Base-by-base conservation (phyloP, 1,140 invertebrate genomes). In the Hypothenemus hampei region DNA sequence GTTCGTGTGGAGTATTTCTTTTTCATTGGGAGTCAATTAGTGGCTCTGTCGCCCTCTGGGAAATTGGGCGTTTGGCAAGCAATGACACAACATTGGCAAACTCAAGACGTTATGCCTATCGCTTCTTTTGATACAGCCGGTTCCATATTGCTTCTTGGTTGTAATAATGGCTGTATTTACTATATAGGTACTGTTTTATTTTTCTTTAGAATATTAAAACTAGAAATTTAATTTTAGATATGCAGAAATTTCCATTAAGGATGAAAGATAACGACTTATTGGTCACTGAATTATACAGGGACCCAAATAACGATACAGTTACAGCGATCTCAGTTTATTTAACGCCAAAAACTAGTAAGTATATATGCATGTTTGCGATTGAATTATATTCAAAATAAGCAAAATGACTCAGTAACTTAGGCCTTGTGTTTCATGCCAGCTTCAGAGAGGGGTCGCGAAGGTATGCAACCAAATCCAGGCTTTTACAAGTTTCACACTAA, bases 211-310 rank as follows among this genome's bases (percentile, higher is more conserved):
- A 8, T 48, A 20, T 1, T 26, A 21, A 22, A 10, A 8, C 16
- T 3, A 2, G 18, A 37, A 55, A 39, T 50, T 60, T 62, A 62
- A 39, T 51, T 70, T 60, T 64, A 91, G 95, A 99, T 75, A 99
- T 99, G 96, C 94, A 98, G 72, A 99, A 98, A 71, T 98, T 99
- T 76, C 96, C 96, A 2, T 72, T 98, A 6, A 77, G 95, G 49
- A 98, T 98, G 94, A 98, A 98, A 72, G 96, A 98, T 69, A 98
- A 98, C 73, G 96, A 98, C 79, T 76, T 99, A 3, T 73, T 99
- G 15, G 93, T 98, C 0, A 98, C 95, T 15, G 93, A 98, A 74
- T 73, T 99, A 2, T 99, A 98, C 69, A 84, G 86, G 70, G 96
- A 99, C 76, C 91, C 92, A 11, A 88, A 89, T 60, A 85, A 87